Evolutionary conservation across 2,797 vertebrate genomes (phyloP).

Genomic region (Molossus molossus): DNA sequence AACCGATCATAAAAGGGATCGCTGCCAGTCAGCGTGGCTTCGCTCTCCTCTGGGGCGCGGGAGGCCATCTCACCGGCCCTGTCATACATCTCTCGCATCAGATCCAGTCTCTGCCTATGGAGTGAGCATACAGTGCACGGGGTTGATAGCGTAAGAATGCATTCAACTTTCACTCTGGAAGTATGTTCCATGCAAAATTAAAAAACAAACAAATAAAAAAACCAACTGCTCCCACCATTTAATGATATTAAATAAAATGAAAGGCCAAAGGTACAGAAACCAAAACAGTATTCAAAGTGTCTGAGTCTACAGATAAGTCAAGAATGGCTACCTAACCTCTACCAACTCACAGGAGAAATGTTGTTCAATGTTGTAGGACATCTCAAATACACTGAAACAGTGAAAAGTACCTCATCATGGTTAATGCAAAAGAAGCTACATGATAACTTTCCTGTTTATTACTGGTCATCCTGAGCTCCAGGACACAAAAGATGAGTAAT

Average conservation of each 20-base stretch:
- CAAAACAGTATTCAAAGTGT: not conserved
- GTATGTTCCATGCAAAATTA: not conserved
- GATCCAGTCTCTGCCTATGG: slow-evolving; percentile 95
- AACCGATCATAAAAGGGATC: slow-evolving; percentile 99
- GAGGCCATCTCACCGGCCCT: slow-evolving; percentile 97
- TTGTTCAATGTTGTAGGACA: not conserved
- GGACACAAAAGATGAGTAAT: not conserved
- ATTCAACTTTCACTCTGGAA: not conserved
- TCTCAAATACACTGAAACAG: not conserved
- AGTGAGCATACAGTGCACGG: not conserved
- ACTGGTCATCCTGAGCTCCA: not conserved
- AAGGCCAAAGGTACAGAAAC: slow-evolving; percentile 31
- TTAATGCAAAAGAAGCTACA: slow-evolving; percentile 8
- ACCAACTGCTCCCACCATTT: not conserved
- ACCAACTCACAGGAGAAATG: not conserved
- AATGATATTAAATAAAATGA: slow-evolving; percentile 43
- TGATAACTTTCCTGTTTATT: slow-evolving; percentile 30
- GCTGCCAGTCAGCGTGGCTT: slow-evolving; percentile 94
- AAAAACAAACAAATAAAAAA: not conserved
- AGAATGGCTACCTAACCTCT: not conserved
- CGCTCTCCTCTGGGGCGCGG: slow-evolving; percentile 92
- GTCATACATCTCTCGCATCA: slow-evolving; percentile 99
- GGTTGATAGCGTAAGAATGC: rapidly evolving
- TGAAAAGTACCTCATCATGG: not conserved
- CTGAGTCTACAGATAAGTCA: slow-evolving; percentile 19